These are phyloP conservation scores for Teleogryllus occipitalis DNA, from an alignment of 1,140 invertebrate genomes.

Conservation along the genomic window DNA sequence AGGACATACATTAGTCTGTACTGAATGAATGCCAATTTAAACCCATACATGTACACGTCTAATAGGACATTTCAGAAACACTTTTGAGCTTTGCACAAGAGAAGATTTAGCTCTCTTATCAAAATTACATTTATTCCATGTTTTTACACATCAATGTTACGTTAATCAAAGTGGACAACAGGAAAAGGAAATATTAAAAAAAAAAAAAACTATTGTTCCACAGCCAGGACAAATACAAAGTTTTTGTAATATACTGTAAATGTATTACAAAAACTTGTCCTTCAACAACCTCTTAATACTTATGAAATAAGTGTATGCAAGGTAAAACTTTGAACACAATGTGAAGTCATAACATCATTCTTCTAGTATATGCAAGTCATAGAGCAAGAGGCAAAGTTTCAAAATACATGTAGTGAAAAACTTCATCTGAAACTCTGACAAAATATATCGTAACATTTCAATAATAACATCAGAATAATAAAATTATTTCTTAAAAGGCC, in stretches of 20 bases:
- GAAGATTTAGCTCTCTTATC: no score
- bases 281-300: neutral
- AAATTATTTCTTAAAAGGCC: neutral
- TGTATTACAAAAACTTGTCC: neutral
- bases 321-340: neutral
- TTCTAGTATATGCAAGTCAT: neutral
- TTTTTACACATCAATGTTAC: neutral
- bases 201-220: neutral
- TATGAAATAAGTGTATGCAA: neutral
- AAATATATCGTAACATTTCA: neutral
- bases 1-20: no score
- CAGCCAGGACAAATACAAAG: neutral
- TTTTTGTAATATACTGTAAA: no score
- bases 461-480: neutral
- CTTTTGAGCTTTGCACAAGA: no score
- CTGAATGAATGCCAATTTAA: no score
- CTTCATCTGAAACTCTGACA: no score
- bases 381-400: neutral
- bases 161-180: neutral
- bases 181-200: neutral
- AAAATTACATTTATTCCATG: no score
- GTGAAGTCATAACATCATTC: neutral
- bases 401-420: no score
- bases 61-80: no score
- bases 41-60: no score